These are phyloP conservation scores for Thymelicus lineola DNA, from an alignment of 2,888 invertebrate species.

Conservation along the genomic window DNA sequence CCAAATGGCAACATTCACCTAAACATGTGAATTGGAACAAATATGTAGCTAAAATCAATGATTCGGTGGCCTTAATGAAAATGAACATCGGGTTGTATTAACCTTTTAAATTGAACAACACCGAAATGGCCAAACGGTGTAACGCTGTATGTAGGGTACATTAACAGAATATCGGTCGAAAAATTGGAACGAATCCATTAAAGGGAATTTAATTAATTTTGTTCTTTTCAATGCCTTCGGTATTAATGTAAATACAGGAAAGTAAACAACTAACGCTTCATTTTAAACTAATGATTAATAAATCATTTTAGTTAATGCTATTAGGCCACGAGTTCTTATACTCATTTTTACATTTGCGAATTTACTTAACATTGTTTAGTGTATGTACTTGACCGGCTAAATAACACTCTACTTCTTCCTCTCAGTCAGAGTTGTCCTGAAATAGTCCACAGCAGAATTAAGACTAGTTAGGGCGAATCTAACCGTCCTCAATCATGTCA, in stretches of 20 bases:
- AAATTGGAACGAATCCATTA: conserved; percentile 60
- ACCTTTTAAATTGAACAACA: conserved; percentile 54
- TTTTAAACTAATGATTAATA: too few relatives aligned
- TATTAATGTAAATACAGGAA: conserved; percentile 30
- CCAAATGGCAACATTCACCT: background rate
- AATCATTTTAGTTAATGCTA: too few relatives aligned
- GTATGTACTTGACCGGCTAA: too few relatives aligned
- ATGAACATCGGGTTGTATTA: conserved; percentile 18
- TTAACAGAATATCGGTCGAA: conserved; percentile 61
- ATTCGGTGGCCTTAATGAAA: conserved; percentile 18
- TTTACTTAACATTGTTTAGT: too few relatives aligned
- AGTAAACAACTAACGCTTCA: too few relatives aligned
- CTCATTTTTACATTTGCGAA: too few relatives aligned
- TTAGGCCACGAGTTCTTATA: too few relatives aligned
- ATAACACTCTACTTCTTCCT: too few relatives aligned
- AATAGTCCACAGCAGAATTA: too few relatives aligned
- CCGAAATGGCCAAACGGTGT: conserved; percentile 52
- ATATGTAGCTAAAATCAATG: conserved; percentile 19
- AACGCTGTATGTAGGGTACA: conserved; percentile 42
- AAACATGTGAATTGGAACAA: conserved; percentile 17
- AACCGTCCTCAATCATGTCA: too few relatives aligned
- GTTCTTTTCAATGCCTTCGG: conserved; percentile 46
- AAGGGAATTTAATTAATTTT: conserved; percentile 63
- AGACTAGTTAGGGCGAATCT: too few relatives aligned
- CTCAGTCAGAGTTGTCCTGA: too few relatives aligned